Evolutionary conservation across 2,888 invertebrate genomes (phyloP).

Genomic region (Cepaea hortensis): DNA sequence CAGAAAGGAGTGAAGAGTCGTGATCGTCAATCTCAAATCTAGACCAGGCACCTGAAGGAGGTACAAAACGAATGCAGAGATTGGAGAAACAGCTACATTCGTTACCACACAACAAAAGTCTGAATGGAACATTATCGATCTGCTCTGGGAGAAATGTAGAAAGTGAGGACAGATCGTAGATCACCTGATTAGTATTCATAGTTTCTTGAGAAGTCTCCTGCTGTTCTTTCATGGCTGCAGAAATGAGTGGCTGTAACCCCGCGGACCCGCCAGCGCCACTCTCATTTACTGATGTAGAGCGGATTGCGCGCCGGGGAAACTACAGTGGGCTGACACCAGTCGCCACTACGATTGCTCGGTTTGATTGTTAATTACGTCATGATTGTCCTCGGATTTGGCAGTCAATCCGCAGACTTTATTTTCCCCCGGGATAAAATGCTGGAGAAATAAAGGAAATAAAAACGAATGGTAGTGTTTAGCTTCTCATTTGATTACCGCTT

Average conservation of each 20-base stretch:
- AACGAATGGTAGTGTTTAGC: too few species aligned
- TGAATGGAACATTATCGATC: constrained; percentile 11
- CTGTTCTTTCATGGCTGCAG: constrained; percentile 5
- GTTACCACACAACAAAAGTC: background rate
- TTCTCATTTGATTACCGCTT: too few species aligned
- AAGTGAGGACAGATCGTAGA: constrained; percentile 1
- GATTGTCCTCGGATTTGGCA: constrained; percentile 11
- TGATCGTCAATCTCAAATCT: too few species aligned
- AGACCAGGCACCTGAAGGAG: too few species aligned
- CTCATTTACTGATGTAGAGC: constrained; percentile 5
- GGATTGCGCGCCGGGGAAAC: background rate
- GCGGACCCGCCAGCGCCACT: constrained; percentile 9
- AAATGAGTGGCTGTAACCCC: constrained; percentile 36
- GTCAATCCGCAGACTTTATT: background rate
- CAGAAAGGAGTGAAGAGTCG: too few species aligned
- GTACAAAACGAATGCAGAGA: background rate
- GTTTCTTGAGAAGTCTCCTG: constrained; percentile 33
- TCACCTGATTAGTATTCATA: constrained; percentile 44
- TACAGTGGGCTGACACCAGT: background rate
- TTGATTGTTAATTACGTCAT: constrained; percentile 33
- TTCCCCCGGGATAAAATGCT: background rate
- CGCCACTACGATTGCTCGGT: background rate
- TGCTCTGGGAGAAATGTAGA: background rate
- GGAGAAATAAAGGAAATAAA: too few species aligned
- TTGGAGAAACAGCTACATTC: background rate